Base-by-base conservation (phyloP, 2,113 vertebrate species). In the Chionomys nivalis region DNA sequence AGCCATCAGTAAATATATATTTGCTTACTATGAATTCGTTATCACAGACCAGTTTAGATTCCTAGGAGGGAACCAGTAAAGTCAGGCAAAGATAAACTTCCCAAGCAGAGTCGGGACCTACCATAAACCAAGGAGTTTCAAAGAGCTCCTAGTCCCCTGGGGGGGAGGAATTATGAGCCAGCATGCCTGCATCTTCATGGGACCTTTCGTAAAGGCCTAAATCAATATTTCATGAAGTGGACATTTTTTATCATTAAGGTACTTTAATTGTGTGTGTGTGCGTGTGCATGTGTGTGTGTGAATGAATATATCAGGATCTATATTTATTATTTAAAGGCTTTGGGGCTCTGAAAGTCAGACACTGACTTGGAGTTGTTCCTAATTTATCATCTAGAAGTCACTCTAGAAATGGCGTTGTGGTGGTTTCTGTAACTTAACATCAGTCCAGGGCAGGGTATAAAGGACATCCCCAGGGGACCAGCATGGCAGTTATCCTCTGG, bases 321-420 rank as follows among this genome's bases (percentile, higher is more conserved):
- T 83, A 49, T 91, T 70, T 49, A 28, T 88, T 52, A 85, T 93
- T 85, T 70, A 93, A 92, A 91, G 88, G 87, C 28, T 75, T 87
- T 78, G 1, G 36, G 36, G 66, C 4, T 90, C 33, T 31, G 17
- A 78, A 89, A 89, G 36, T 88, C 58, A 87, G 73, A 75, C 83
- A 61, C 28, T 70, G 91, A 94, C 52, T 95, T 52, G 55, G 47
- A 65, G 2, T 76, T 92, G 33, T 49, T 0, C 66, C 24, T 33
- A 79, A 65, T 19, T 87, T 93, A 73, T 39, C 89, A 77, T 47
- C 44, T 16, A 78, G 82, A 78, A 82, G 49, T 82, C 78, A 55
- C 66, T 66, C 49, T 16, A 47, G 65, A 87, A 93, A 70, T 6
- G 5, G 24, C 55, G 13, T 0, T 11, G 26, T 23, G 24, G 39